Base-by-base conservation (phyloP, 2,113 vertebrate genomes). In the Paramisgurnus dabryanus region DNA sequence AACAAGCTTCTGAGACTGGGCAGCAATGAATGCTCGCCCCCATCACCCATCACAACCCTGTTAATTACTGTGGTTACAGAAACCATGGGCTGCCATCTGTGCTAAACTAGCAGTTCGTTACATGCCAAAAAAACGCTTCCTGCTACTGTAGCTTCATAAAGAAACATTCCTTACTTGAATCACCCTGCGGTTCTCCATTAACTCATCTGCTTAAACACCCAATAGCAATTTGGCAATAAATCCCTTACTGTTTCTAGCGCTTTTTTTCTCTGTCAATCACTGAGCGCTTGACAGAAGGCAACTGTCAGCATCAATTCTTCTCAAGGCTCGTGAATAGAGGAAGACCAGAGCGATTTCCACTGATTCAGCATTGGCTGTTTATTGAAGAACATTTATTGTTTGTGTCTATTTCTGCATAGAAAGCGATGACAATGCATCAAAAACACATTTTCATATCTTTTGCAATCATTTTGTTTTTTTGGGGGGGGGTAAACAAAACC, bases 231-330 rank as follows among this genome's bases (percentile, higher is more conserved):
- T 39, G 58, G 43, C 73, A 74, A 61, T 34, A 34, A 39, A 34
- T 39, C 64, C 53, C 57, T 67, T 22, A 18, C n/a, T 72, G 22
- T 41, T 13, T 45, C 8, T 12, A 3, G 49, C 64, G 53, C 17
- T 67, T 60, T 47, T 7, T 81, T 40, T 49, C 17, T n/a, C 27
- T 9, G 17, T 68, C 61, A 67, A 40, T 63, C 79, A 55, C 71
- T 82, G 61, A 67, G 67, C 66, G 60, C 63, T 68, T 64, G 79
- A 0, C 70, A 83, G 67, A 84, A 79, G 77, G 63, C 79, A 66
- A 47, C 78, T 81, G 78, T 68, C 43, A 40, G 84, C 66, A 68
- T 69, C 72, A 80, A 43, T 80, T 50, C 68, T 61, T 74, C 78
- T 80, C 34, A 41, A 22, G 75, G 58, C 41, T 15, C 40, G 50